Evolutionary conservation across 2,797 vertebrate species (phyloP), one percentile per base, ranked within the genome.

Genomic region (Luscinia luscinia): DNA sequence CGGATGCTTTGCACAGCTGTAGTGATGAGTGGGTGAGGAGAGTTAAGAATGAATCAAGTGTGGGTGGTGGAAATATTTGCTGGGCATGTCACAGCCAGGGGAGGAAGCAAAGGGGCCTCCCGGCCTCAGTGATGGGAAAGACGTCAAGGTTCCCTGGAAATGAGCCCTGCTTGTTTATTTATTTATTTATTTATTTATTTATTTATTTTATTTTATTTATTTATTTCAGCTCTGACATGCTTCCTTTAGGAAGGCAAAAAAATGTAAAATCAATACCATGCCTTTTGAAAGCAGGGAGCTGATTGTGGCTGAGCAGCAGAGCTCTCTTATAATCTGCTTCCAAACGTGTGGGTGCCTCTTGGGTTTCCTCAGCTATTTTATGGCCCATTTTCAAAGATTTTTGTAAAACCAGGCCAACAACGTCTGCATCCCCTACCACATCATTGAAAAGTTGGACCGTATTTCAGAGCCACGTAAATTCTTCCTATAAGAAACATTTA

Each of bases 321-420:
- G 88, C 96, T 83, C 95, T 87, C 81, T 96, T 98, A 73, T 98
- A 97, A 98, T 98, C 98, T 97, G 84, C 87, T 96, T 98, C 98
- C 98, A 98, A 98, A 97, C 4, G 87, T 94, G 97, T 94, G 98
- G 98, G 97, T 93, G 96, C 97, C 97, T 97, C 97, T 93, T 93
- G 95, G 97, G 97, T 95, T 93, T 98, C 98, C 97, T 96, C 97
- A 98, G 97, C 96, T 97, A 97, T 97, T 97, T 96, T 97, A 97
- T 95, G 97, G 97, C 97, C 94, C 82, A 8, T 94, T 97, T 97
- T 98, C 98, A 97, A 97, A 98, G 98, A 95, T 97, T 97, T 95
- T 66, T 87, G 74, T 79, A 96, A 94, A 93, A 81, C 86, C 89
- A 51, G 72, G 95, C 96, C 96, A 92, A 79, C 95, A 87, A 40